A percentile compares a stretch with the other conserved stretches of the same genome.
phyloP scores from a whole-genome alignment of 2,888 invertebrate genomes.

The Mactromeris polynyma region DNA sequence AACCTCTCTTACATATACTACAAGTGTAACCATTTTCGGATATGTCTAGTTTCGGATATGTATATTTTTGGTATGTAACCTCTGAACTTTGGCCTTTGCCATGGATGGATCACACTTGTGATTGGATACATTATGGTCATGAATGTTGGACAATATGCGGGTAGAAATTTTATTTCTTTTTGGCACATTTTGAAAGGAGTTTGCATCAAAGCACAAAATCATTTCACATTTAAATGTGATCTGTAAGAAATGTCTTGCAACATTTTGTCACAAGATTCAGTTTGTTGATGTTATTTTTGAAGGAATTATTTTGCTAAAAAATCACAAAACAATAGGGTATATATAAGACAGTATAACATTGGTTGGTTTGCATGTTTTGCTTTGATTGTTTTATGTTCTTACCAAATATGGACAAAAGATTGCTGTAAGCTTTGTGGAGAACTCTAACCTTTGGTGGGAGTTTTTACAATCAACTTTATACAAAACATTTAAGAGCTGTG shows the following conservation, averaged over 20 bases:
- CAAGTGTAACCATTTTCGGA: conserved; percentile 6
- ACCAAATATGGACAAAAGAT: not conserved
- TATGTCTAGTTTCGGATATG: conserved; percentile 24
- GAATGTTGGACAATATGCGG: not conserved
- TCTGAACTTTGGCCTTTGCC: conserved; percentile 72
- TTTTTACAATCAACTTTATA: not conserved
- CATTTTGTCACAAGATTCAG: not conserved
- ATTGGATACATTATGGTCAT: conserved; percentile 52
- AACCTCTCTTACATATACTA: conserved; percentile 11
- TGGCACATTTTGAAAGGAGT: not conserved
- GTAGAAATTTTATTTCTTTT: not conserved
- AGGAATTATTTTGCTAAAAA: not conserved
- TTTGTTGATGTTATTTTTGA: not conserved
- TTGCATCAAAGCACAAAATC: not conserved
- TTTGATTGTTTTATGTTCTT: conserved; percentile 26
- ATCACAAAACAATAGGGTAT: not conserved
- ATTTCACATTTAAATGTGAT: not conserved
- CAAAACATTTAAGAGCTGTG: not conserved
- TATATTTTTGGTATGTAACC: conserved; percentile 53
- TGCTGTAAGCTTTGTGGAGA: not conserved
- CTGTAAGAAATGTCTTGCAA: not conserved
- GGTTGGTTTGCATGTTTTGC: conserved; percentile 45
- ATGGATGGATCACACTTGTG: conserved; percentile 67
- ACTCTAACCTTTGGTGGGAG: not conserved
- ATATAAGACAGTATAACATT: conserved; percentile 10